Evolutionary conservation across 2,888 invertebrate species (phyloP).

Genomic region (Scelioninae gen. 1): DNA sequence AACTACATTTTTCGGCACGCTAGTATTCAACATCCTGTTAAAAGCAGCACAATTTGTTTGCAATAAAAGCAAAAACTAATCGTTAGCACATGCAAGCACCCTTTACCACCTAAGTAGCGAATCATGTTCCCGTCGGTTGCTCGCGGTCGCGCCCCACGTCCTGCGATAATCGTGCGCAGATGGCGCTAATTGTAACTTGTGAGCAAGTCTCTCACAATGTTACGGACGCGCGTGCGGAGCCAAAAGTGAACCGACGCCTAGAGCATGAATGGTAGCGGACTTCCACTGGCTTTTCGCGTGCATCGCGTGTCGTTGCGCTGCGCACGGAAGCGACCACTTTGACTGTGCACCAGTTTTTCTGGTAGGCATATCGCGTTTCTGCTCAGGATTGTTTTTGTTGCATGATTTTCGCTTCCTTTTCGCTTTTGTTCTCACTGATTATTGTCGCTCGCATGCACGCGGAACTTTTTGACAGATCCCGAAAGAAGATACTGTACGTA

Average conservation of each 20-base stretch:
- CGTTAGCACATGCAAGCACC: constrained; percentile 3
- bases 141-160: constrained; percentile 26
- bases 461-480: constrained; percentile 25
- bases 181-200: constrained; percentile 32
- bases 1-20: too few relatives aligned
- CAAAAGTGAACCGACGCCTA: constrained; percentile 4
- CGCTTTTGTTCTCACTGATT: constrained; percentile 21
- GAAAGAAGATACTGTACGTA: constrained; percentile 26
- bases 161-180: constrained; percentile 30
- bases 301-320: constrained; percentile 11
- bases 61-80: constrained; percentile 21
- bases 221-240: constrained; percentile 2
- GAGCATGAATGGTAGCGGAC: neutral
- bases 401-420: constrained; percentile 7
- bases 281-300: constrained; percentile 16
- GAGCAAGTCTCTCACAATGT: constrained; percentile 5
- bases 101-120: constrained; percentile 8
- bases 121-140: constrained; percentile 18
- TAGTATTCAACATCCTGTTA: neutral
- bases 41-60: constrained; percentile 2
- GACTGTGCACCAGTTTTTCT: constrained; percentile 16
- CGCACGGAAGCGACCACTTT: constrained; percentile 15
- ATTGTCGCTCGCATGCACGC: constrained; percentile 23
- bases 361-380: constrained; percentile 10
- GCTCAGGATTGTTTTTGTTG: neutral